These are phyloP conservation scores for Alaudala cheleensis DNA, from an alignment of 2,113 vertebrate genomes.

Conservation along the genomic window DNA sequence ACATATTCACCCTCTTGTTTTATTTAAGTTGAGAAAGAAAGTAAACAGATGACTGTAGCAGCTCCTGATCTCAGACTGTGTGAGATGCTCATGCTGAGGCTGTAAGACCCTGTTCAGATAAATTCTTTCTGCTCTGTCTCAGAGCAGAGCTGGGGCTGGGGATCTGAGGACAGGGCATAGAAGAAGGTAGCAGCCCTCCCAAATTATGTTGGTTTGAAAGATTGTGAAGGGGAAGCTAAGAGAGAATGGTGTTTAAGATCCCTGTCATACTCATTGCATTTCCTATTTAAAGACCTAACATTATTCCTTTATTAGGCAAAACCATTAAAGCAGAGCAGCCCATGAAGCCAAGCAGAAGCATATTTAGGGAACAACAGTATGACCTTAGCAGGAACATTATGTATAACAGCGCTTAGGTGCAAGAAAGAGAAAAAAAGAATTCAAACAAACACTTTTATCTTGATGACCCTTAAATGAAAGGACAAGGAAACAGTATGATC, in stretches of 20 bases:
- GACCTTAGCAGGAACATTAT: neutral
- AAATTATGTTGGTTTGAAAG: neutral
- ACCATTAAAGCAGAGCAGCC: neutral
- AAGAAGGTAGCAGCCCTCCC: accelerated
- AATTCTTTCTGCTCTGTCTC: neutral
- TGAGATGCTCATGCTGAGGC: neutral
- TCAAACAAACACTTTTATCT: slow-evolving; percentile 47
- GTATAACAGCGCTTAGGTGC: neutral
- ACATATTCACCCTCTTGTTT: slow-evolving; percentile 1
- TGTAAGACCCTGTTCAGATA: neutral
- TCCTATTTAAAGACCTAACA: neutral
- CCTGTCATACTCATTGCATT: neutral
- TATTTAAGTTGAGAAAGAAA: slow-evolving; percentile 39
- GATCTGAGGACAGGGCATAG: neutral
- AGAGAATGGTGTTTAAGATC: neutral
- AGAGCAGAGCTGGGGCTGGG: neutral
- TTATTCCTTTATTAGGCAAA: neutral
- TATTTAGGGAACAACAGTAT: neutral
- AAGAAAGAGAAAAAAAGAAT: neutral
- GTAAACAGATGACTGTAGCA: slow-evolving; percentile 35
- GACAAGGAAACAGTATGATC: slow-evolving; percentile 48
- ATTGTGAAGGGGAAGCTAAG: neutral
- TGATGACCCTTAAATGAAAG: slow-evolving; percentile 59
- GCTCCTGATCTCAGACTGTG: neutral
- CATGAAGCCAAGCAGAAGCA: neutral